These are phyloP conservation scores for Tillus elongatus DNA, from an alignment of 2,888 invertebrate species.

Conservation along the genomic window DNA sequence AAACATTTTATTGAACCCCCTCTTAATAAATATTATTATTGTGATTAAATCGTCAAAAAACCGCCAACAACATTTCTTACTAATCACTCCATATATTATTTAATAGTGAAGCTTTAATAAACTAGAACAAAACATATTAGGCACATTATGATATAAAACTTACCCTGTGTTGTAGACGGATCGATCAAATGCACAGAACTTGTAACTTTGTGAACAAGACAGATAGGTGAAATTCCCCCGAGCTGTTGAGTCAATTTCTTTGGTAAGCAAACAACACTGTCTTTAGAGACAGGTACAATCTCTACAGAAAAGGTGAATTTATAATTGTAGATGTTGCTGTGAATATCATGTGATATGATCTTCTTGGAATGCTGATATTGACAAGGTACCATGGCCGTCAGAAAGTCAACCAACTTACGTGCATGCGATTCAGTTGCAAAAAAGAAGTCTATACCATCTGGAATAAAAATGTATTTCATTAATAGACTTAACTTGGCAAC, in stretches of 20 bases:
- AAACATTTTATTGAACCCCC: no score
- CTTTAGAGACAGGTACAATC: constrained; percentile 92
- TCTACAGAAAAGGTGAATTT: constrained; percentile 92
- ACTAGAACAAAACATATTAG: not conserved
- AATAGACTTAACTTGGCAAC: no score
- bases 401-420: constrained; percentile 91
- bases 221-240: constrained; percentile 81
- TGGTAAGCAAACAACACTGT: constrained; percentile 83
- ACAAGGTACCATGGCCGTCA: constrained; percentile 79
- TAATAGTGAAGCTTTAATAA: no score
- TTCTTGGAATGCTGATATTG: constrained; percentile 86
- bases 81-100: no score
- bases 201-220: constrained; percentile 81
- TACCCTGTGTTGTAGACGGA: constrained; percentile 76
- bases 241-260: constrained; percentile 76
- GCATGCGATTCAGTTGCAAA: constrained; percentile 84
- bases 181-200: constrained; percentile 89
- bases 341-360: constrained; percentile 92
- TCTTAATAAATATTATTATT: no score
- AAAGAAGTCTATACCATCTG: constrained; percentile 92
- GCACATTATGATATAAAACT: constrained; percentile 28
- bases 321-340: constrained; percentile 93
- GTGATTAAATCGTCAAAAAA: no score
- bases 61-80: no score
- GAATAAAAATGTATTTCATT: no score